These are phyloP conservation scores for Kryptolebias ocellatus DNA, from an alignment of 2,797 vertebrate genomes.

Conservation along the genomic window DNA sequence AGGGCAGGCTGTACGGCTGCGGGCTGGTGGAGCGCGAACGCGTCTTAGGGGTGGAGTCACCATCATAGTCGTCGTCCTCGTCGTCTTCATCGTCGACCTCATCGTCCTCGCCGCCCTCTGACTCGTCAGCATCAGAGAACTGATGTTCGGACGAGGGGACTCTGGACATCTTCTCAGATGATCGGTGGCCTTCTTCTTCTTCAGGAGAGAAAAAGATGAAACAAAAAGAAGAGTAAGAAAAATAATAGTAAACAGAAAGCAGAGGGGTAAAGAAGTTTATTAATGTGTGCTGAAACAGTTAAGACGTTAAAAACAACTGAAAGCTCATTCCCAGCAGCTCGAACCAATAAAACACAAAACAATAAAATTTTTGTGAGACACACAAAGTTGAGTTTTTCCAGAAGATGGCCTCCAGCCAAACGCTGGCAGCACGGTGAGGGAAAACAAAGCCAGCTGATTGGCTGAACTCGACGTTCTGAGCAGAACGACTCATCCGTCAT, in stretches of 20 bases:
- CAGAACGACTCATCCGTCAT: too few relatives aligned
- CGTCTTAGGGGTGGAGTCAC: conserved; percentile 94
- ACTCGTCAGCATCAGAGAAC: conserved; percentile 96
- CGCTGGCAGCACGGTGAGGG: background rate
- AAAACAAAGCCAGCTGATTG: conserved; percentile 5
- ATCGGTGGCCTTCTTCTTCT: conserved; percentile 89
- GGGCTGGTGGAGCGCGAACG: conserved; percentile 96
- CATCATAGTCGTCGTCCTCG: conserved; percentile 94
- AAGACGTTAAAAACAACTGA: conserved; percentile 25
- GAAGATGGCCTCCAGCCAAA: conserved; percentile 25
- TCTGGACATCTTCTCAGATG: conserved; percentile 82
- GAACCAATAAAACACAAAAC: conserved; percentile 38
- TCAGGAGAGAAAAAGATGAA: background rate
- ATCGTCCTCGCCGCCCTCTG: conserved; percentile 89
- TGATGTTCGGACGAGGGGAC: conserved; percentile 88
- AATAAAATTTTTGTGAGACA: conserved; percentile 28
- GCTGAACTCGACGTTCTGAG: background rate
- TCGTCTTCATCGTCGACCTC: conserved; percentile 96
- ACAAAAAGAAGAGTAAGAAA: background rate
- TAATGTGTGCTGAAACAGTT: conserved; percentile 17
- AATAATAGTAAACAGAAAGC: background rate
- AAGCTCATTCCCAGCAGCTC: conserved; percentile 50
- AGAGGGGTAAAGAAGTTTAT: background rate
- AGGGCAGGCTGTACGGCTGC: conserved; percentile 87
- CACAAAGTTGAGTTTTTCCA: conserved; percentile 7